These are phyloP conservation scores for Pangasius larnaudii DNA, from an alignment of 2,797 vertebrate genomes.

Conservation along the genomic window DNA sequence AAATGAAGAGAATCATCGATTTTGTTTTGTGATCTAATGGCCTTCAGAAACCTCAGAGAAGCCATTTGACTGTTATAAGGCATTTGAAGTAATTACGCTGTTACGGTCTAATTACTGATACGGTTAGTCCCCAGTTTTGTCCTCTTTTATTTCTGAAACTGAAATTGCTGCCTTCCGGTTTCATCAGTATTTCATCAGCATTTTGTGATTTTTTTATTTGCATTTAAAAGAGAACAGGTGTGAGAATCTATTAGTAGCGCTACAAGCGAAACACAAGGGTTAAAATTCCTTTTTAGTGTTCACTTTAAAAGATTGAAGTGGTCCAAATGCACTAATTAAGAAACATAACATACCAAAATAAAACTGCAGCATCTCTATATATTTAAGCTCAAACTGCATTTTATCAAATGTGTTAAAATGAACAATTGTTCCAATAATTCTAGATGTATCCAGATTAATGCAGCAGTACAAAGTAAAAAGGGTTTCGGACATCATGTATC, in stretches of 20 bases:
- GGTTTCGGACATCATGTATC: background rate
- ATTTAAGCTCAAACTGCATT: background rate
- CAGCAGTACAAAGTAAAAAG: background rate
- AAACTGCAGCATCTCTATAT: background rate
- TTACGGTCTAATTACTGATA: constrained; percentile 11
- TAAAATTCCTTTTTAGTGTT: background rate
- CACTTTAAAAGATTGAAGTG: background rate
- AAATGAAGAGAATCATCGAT: constrained; percentile 40
- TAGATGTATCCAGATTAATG: background rate
- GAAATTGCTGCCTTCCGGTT: background rate
- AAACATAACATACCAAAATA: background rate
- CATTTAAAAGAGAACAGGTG: background rate
- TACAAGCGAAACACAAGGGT: background rate
- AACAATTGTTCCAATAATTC: background rate
- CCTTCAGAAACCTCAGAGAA: constrained; percentile 5
- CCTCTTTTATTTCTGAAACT: background rate
- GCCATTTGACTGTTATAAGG: background rate
- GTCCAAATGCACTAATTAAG: background rate
- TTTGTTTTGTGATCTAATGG: constrained; percentile 24
- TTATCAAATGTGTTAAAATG: background rate
- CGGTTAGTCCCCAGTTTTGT: background rate
- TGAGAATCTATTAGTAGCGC: background rate
- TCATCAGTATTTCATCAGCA: background rate
- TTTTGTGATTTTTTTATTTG: background rate
- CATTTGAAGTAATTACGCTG: constrained; percentile 41